Conservation (phyloP, 2,888 invertebrate genomes). For the Cordilura impudica region DNA sequence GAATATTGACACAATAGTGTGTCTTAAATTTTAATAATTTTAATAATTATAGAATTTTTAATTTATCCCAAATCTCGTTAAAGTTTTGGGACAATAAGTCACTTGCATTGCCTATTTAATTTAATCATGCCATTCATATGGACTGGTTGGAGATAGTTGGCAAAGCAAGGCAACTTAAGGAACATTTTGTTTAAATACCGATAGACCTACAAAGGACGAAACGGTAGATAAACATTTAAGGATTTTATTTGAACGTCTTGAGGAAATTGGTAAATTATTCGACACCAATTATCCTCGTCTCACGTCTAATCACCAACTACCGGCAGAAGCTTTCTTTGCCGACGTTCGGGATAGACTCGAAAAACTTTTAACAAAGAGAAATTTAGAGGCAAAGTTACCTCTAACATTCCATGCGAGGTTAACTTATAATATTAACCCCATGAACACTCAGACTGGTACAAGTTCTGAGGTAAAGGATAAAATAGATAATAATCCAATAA, state of each 20-base stretch:
- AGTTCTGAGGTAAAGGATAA: neutral
- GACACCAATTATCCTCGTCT: neutral
- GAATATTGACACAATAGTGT: neutral
- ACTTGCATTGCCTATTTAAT: neutral
- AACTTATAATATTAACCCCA: neutral
- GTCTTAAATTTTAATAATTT: neutral
- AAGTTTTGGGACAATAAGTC: neutral
- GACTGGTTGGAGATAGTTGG: neutral
- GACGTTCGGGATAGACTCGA: neutral
- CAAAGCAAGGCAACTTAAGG: neutral
- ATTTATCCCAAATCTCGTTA: neutral
- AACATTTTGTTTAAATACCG: neutral
- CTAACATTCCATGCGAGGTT: neutral
- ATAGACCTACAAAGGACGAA: slow-evolving; percentile 1
- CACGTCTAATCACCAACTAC: neutral
- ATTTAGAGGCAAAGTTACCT: neutral
- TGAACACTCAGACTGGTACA: neutral
- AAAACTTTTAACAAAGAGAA: neutral
- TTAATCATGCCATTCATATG: neutral
- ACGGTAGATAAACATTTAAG: neutral
- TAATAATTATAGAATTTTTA: no score
- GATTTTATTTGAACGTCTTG: neutral
- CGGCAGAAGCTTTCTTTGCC: neutral
- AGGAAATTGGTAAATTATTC: neutral
- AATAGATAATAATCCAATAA: no score